Conservation (phyloP, 2,888 invertebrate genomes). For the Scaptomyza cyrtandrae region DNA sequence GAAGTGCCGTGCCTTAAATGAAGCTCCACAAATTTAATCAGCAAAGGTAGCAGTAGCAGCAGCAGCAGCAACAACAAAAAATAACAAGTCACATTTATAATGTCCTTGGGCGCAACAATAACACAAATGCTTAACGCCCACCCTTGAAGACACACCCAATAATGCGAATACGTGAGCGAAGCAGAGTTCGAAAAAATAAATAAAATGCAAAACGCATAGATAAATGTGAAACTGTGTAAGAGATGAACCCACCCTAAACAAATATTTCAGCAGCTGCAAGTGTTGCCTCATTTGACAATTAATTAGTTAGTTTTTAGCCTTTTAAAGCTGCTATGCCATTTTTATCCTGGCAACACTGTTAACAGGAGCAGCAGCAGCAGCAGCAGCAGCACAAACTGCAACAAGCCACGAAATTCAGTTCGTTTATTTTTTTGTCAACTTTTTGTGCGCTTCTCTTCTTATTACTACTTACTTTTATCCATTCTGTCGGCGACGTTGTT, state of each 20-base stretch:
- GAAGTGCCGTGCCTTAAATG: slow-evolving; percentile 7
- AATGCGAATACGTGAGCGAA: slow-evolving; percentile 66
- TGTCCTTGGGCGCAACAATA: slow-evolving; percentile 75
- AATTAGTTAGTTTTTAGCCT: background rate
- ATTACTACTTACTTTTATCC: slow-evolving; percentile 69
- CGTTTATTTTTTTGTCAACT: slow-evolving; percentile 12
- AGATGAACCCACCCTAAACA: slow-evolving; percentile 53
- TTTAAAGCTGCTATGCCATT: background rate
- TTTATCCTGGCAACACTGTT: slow-evolving; percentile 1
- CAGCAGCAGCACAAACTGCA: slow-evolving; percentile 12
- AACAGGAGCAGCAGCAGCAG: slow-evolving; percentile 6
- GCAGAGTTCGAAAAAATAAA: slow-evolving; percentile 42
- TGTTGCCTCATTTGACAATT: background rate
- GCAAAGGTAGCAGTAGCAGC: too few relatives aligned
- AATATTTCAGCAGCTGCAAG: slow-evolving; percentile 2
- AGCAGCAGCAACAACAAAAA: too few relatives aligned
- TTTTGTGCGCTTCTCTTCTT: slow-evolving; percentile 20
- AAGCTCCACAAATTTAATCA: slow-evolving; percentile 2
- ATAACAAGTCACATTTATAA: slow-evolving; percentile 16
- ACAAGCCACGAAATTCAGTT: slow-evolving; percentile 47
- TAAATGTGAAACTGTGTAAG: slow-evolving; percentile 36
- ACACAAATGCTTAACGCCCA: slow-evolving; percentile 47
- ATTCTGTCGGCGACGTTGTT: slow-evolving; percentile 48
- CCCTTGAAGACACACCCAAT: slow-evolving; percentile 56
- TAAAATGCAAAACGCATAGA: slow-evolving; percentile 44